Base-by-base conservation (phyloP, 2,113 vertebrate species). In the Phylloscopus whistleri region DNA sequence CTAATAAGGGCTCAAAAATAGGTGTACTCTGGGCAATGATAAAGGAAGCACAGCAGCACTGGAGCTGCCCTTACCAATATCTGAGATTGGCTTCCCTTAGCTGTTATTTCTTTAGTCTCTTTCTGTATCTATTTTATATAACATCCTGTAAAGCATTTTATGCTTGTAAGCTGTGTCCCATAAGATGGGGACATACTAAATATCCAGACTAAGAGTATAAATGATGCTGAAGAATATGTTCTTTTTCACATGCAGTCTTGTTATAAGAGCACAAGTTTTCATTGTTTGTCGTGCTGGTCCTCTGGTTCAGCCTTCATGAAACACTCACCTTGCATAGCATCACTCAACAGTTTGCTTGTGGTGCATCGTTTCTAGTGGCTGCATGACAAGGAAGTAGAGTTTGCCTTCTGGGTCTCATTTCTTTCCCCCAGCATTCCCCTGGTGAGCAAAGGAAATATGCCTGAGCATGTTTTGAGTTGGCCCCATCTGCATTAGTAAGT, bases 401-500 rank as follows among this genome's bases (percentile, higher is more conserved):
- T 79, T 64, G 31, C 31, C 37, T 73, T 75, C 49, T 44, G 8
- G 41, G 33, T 53, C 33, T 84, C 39, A 6, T 67, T 89, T 84
- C 22, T 76, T 87, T 56, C 12, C 31, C 7, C 9, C 31, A 52
- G 13, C 16, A 20, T 52, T 68, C 37, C 89, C 20, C 53, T 85
- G 28, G 75, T 95, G 81, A 85, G 85, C 67, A 86, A 88, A 85
- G 69, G 67, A 91, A 94, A 92, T 43, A 5, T 48, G 84, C 91
- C 85, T 95, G 48, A 94, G 31, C 79, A 60, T 3, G 20, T 92
- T 95, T 86, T 94, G 52, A 67, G 72, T 93, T 95, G 66, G 43
- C 74, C 63, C 56, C 83, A 51, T 90, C 73, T 96, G n/a, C 86
- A 81, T 93, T 79, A 91, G 76, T 83, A 68, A 78, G 43, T 89